Conservation (phyloP, 2,113 vertebrate genomes). For the Caretta caretta region DNA sequence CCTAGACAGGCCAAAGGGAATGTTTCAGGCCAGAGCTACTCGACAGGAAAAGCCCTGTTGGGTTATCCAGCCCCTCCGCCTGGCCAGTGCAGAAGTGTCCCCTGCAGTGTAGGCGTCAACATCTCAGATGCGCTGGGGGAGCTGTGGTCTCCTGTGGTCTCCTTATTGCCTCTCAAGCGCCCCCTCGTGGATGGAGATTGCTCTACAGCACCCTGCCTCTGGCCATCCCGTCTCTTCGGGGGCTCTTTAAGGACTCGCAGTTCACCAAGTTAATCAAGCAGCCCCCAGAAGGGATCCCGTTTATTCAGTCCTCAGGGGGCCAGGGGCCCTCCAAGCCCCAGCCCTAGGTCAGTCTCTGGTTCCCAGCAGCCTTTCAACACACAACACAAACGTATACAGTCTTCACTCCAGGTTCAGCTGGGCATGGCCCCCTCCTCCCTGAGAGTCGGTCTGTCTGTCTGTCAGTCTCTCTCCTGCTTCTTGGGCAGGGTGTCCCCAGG, state of each 20-base stretch:
- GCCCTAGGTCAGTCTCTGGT: not conserved
- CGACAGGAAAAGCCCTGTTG: not conserved
- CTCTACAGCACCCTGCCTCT: too few species aligned
- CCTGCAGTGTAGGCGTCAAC: too few species aligned
- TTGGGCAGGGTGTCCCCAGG: too few species aligned
- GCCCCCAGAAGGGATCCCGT: not conserved
- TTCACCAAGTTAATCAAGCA: not conserved
- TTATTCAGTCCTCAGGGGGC: not conserved
- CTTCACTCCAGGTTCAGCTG: not conserved
- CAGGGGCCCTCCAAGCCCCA: too few species aligned
- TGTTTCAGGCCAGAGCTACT: not conserved
- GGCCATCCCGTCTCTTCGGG: not conserved
- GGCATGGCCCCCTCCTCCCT: too few species aligned
- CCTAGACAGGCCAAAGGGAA: not conserved
- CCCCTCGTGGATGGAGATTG: not conserved
- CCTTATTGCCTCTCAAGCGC: too few species aligned
- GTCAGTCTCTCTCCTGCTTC: not conserved
- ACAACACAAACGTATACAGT: too few species aligned
- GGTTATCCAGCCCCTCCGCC: rapidly evolving
- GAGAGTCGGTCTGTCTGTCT: too few species aligned
- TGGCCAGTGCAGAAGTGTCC: rapidly evolving
- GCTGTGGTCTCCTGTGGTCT: too few species aligned
- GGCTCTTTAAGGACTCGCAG: too few species aligned
- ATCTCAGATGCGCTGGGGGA: too few species aligned
- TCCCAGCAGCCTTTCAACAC: too few species aligned